Base-by-base conservation (phyloP, 2,888 invertebrate genomes). In the Andrena flavipes region DNA sequence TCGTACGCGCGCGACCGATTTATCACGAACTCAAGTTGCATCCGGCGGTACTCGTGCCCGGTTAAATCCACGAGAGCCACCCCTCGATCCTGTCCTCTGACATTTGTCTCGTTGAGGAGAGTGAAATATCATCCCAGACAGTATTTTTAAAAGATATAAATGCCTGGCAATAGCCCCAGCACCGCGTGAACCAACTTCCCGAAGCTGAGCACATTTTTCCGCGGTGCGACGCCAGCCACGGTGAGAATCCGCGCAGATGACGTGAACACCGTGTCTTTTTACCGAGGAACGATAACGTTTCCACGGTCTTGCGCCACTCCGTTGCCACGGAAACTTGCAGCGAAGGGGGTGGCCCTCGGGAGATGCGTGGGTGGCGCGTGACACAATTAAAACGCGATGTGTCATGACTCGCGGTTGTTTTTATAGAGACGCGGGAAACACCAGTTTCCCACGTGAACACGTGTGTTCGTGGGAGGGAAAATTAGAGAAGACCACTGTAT, bases 71-170 rank as follows among this genome's bases (percentile, higher is more conserved):
- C 60, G 60, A n/a, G 23, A 20, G 56, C 56, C 23, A 10, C 13
- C 48, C 64, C 33, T 60, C 26, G 62, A 62, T 3, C n/a, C 63
- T 48, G 78, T 48, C 68, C 68, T 74, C 65, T 60, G 23, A 48
- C 42, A 30, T 70, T 70, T 64, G 76, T 76, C 35, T 65, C 49
- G 63, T 33, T 64, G 16, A 6, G 29, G 7, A 63, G 68, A 75
- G 56, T 64, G 65, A 69, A 76, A 60, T 70, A 70, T 79, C 76
- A 60, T 65, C 7, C 26, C 20, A 23, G 70, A 67, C 64, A 49
- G 59, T 76, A 65, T 70, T 65, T 76, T 54, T 54, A 65, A 76
- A 54, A 60, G 76, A 54, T 71, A 80, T 35, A 80, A 76, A 79
- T 70, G 64, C 10, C 23, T 16, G 16, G 13, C 16, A 54, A 67